Base-by-base conservation (phyloP, 1,140 invertebrate genomes). In the Stenopsyche tienmushanensis region DNA sequence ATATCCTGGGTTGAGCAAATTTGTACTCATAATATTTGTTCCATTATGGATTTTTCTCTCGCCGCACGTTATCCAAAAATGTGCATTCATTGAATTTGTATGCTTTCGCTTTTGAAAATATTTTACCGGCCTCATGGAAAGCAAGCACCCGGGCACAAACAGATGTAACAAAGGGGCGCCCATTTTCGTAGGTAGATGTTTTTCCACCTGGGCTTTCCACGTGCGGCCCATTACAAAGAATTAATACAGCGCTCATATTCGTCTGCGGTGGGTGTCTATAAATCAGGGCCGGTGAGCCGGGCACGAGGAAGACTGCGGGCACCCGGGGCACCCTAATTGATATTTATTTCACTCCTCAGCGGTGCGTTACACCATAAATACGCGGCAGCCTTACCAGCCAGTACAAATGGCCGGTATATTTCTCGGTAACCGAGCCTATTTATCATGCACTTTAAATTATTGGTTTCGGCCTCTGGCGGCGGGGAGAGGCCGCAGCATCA, bases 401-500 rank as follows among this genome's bases (percentile, higher is more conserved):
- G 44, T 60, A 60, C 57, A 60, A 60, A 60, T 60, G 57, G 57
- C 42, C 57, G 42, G 23, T 26, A 60, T 60, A 60, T 47, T 47
- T 60, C 57, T 60, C 57, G 57, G 57, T 60, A 60, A 60, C 57
- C 57, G 57, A n/a, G 7, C 42, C 41, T 47, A 49, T 60, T 60
- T 47, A 60, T 60, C 57, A 60, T 60, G 57, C 42, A 49, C 57
- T 45, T 47, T 60, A 60, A 60, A 60, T 60, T 47, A 60, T 60
- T 47, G 57, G 57, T 57, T 57, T 42, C 10, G 15, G 26, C 2
- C 18, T 10, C 15, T 3, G 42, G 13, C 7, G 7, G 7, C 7
- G 7, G n/a, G n/a, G n/a, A 39, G 8, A 17, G 17, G 3, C 45
- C 18, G 20, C 21, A 24, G 21, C 50, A 24, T 17, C 23, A 24